These are phyloP conservation scores for Scaptomyza montana DNA, from an alignment of 1,140 invertebrate genomes.

Conservation along the genomic window DNA sequence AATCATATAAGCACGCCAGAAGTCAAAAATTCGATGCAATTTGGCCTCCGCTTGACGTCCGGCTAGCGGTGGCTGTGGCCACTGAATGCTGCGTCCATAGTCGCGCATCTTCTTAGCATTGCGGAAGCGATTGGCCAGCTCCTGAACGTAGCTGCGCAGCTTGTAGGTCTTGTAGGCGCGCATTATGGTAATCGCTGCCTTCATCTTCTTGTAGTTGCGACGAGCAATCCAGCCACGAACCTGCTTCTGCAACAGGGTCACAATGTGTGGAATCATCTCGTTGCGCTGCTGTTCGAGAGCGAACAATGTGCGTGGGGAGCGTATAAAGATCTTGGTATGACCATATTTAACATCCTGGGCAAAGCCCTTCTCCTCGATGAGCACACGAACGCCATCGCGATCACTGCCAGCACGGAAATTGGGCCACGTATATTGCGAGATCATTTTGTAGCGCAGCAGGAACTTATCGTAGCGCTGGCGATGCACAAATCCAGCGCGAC, in stretches of 20 bases:
- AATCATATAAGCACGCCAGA: slow-evolving; percentile 95
- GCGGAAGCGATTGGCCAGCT: slow-evolving; percentile 87
- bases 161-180: slow-evolving; percentile 94
- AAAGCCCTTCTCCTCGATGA: slow-evolving; percentile 92
- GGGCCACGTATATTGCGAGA: slow-evolving; percentile 96
- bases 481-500: slow-evolving; percentile 96
- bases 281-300: slow-evolving; percentile 92
- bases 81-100: slow-evolving; percentile 91
- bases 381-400: slow-evolving; percentile 92
- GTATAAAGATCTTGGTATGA: slow-evolving; percentile 97
- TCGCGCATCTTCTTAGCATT: slow-evolving; percentile 87
- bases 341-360: slow-evolving; percentile 95
- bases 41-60: slow-evolving; percentile 85
- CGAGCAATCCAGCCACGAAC: slow-evolving; percentile 94
- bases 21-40: slow-evolving; percentile 85
- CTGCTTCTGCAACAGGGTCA: slow-evolving; percentile 96
- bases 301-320: slow-evolving; percentile 95
- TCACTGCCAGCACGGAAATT: slow-evolving; percentile 91
- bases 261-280: slow-evolving; percentile 94
- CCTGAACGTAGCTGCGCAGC: slow-evolving; percentile 90
- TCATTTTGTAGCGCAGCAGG: slow-evolving; percentile 96
- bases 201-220: slow-evolving; percentile 91
- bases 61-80: slow-evolving; percentile 91
- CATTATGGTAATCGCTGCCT: slow-evolving; percentile 92
- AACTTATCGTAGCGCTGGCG: slow-evolving; percentile 95